These are phyloP conservation scores for Mormyrus proboscirostris DNA, from an alignment of 2,797 vertebrate genomes.

Conservation along the genomic window DNA sequence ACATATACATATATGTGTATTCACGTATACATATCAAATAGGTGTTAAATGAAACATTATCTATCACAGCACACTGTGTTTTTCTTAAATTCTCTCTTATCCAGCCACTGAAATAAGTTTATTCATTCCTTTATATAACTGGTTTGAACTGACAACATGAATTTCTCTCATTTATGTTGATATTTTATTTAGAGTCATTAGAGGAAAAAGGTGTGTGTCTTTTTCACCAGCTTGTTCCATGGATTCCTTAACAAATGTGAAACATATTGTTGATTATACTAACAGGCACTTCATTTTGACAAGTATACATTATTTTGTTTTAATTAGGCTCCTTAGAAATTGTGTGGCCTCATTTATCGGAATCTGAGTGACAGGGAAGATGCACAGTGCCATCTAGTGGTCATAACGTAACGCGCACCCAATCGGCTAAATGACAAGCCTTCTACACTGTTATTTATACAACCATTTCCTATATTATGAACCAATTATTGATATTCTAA, in stretches of 20 bases:
- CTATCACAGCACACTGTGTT: neutral
- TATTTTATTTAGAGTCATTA: neutral
- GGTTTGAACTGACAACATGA: neutral
- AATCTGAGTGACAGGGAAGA: neutral
- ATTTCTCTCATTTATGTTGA: slow-evolving; percentile 11
- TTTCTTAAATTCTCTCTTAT: neutral
- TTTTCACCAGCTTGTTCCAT: neutral
- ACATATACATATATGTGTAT: neutral
- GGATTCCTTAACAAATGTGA: slow-evolving; percentile 13
- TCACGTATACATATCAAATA: neutral
- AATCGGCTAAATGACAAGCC: neutral
- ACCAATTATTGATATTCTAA: neutral
- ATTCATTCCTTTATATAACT: neutral
- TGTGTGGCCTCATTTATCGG: neutral
- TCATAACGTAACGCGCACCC: neutral
- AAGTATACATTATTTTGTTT: slow-evolving; percentile 21
- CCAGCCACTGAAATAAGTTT: neutral
- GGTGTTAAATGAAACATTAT: neutral
- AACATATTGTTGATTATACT: slow-evolving; percentile 18
- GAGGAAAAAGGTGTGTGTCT: neutral
- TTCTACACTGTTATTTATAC: neutral
- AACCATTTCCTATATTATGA: neutral
- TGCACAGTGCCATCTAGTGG: slow-evolving; percentile 27
- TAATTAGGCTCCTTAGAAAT: slow-evolving; percentile 1
- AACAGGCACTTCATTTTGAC: slow-evolving; percentile 20